These are phyloP conservation scores for Amblyopsis hoosieri DNA, from an alignment of 2,797 vertebrate genomes.

Conservation along the genomic window DNA sequence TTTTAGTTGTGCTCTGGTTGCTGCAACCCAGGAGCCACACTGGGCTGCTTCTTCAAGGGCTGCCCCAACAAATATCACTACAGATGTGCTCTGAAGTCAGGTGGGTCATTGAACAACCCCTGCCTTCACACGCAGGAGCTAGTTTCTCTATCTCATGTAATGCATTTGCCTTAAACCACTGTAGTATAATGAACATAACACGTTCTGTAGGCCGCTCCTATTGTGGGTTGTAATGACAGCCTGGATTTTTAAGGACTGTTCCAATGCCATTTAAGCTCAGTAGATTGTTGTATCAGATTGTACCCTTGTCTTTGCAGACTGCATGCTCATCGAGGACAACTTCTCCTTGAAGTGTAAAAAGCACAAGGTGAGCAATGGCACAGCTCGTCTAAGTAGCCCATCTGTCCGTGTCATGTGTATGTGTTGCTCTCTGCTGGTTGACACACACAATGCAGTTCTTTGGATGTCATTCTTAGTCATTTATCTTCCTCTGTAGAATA, in stretches of 20 bases:
- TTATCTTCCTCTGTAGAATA: slow-evolving; percentile 63
- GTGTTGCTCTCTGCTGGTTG: background rate
- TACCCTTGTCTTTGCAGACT: slow-evolving; percentile 64
- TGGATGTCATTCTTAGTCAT: background rate
- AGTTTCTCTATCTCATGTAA: too few species aligned
- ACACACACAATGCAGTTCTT: too few species aligned
- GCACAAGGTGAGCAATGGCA: slow-evolving; percentile 76
- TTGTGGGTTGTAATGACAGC: slow-evolving; percentile 16
- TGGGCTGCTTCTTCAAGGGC: slow-evolving; percentile 81
- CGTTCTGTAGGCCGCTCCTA: slow-evolving; percentile 22
- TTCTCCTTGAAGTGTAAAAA: slow-evolving; percentile 84
- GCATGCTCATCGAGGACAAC: slow-evolving; percentile 79
- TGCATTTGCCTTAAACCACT: too few species aligned
- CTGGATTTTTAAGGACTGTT: slow-evolving; percentile 27
- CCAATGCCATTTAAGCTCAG: slow-evolving; percentile 4
- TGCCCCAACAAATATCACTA: slow-evolving; percentile 83
- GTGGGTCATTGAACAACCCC: slow-evolving; percentile 45
- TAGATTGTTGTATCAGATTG: slow-evolving; percentile 20
- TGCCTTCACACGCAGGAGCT: too few species aligned
- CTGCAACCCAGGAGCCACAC: slow-evolving; percentile 62
- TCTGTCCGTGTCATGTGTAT: background rate
- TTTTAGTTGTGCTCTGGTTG: slow-evolving; percentile 75
- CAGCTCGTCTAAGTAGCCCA: background rate
- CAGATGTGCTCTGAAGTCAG: slow-evolving; percentile 78
- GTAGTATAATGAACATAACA: too few species aligned